A percentile compares a stretch with the other conserved stretches of the same genome.
These are phyloP conservation scores for Microtus richardsoni DNA, from an alignment of 2,113 vertebrate species.

Conservation along the genomic window DNA sequence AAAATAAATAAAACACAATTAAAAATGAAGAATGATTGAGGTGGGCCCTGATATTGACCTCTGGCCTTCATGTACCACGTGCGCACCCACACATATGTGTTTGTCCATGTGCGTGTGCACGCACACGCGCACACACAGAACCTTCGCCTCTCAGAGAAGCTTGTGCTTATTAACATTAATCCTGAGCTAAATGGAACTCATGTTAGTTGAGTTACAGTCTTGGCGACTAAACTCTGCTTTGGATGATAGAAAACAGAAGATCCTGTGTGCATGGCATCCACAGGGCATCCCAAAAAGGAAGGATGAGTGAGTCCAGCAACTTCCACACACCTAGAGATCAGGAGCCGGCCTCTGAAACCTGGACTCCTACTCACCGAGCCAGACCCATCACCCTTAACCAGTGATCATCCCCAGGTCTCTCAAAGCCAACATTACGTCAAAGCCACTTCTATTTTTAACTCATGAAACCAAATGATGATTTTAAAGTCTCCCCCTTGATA, in stretches of 20 bases:
- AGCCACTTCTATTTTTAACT: not conserved
- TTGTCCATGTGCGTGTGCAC: not conserved
- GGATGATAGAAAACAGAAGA: not conserved
- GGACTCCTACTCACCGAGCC: accelerated
- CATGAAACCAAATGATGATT: not conserved
- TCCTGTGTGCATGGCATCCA: not conserved
- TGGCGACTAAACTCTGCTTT: not conserved
- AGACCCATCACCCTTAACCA: not conserved
- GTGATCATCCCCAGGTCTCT: not conserved
- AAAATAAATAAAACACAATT: not conserved
- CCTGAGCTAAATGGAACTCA: not conserved
- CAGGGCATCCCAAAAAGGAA: not conserved
- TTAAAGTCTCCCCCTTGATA: not conserved
- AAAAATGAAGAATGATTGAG: not conserved
- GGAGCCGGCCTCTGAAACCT: no score
- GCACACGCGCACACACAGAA: not conserved
- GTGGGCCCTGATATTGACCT: not conserved
- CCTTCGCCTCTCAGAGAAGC: not conserved
- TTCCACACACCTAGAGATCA: not conserved
- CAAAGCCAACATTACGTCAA: not conserved
- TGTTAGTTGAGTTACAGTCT: not conserved
- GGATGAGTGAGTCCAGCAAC: not conserved
- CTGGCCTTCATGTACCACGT: not conserved
- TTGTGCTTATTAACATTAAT: not conserved
- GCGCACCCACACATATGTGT: not conserved